Evolutionary conservation across 1,140 invertebrate genomes (phyloP), one percentile per base, ranked within the genome.

Genomic region (Rhyacophila brunnea): DNA sequence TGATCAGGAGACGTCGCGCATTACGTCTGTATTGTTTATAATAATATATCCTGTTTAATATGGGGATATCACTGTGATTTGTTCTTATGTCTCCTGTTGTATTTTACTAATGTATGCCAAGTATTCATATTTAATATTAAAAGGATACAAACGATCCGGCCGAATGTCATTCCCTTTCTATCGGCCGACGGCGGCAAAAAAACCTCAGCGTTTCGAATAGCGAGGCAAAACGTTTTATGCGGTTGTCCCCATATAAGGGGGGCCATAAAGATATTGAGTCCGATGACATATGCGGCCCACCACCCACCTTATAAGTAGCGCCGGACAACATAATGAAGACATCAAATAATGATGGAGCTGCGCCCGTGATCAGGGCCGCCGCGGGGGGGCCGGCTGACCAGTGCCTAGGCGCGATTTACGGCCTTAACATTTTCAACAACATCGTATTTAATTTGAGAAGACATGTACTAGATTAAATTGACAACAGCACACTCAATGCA

Each of bases 221-320:
- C 23, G 23, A n/a, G 43, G 18, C 43, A 19, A n/a, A 40, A 40
- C 14, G 43, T 45, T 19, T n/a, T 15, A 19, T 45, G 13, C 14
- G 7, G 43, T n/a, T 28, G 23, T 28, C 23, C 7, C 43, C 43
- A 45, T 17, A 45, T 45, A 45, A 4, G 43, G 43, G n/a, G 43
- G n/a, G 11, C 18, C 43, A 45, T 42, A 15, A 17, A 45, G 52
- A 45, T 54, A 51, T 54, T 46, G 43, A 54, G 13, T 42, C 17
- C 42, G 28, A 45, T 45, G 52, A 54, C 13, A 17, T 45, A 54
- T 34, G 52, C 32, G 42, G 18, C 42, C 52, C 43, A 45, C 52
- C 52, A n/a, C 52, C 52, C 43, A 46, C 52, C 52, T 45, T 54
- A 54, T 54, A 54, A 23, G 50, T 52, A 52, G 15, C 38, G 36